These are phyloP conservation scores for Sinocyclocheilus anophthalmus DNA, from an alignment of 2,113 vertebrate species.

Conservation along the genomic window DNA sequence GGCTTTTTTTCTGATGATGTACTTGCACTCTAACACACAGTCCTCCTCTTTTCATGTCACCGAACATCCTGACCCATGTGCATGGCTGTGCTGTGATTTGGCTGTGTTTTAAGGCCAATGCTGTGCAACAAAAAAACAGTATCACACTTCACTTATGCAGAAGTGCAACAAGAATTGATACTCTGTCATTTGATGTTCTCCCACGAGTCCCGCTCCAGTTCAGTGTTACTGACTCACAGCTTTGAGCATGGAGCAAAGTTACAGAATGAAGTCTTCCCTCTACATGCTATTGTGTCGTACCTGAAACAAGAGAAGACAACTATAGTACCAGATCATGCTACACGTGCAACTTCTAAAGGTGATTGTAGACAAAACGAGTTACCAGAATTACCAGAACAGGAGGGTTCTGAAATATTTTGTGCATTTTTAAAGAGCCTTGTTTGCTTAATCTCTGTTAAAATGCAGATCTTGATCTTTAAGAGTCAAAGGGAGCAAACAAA, in stretches of 20 bases:
- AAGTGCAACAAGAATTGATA: not conserved
- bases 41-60: not conserved
- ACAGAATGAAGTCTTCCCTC: not conserved
- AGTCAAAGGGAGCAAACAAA: conserved; percentile 25
- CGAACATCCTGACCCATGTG: not conserved
- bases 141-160: conserved; percentile 16
- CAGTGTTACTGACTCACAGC: not conserved
- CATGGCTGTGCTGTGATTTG: not conserved
- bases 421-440: not conserved
- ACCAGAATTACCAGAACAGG: not conserved
- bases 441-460: conserved; percentile 8
- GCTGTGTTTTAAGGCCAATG: not conserved
- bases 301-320: not conserved
- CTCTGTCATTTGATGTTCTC: not conserved
- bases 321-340: not conserved
- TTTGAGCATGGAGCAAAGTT: not conserved
- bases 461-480: conserved; percentile 35
- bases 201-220: conserved; percentile 8
- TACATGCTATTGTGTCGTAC: not conserved
- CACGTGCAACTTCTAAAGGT: not conserved
- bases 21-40: conserved; percentile 5
- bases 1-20: conserved; percentile 14
- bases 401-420: not conserved
- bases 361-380: not conserved
- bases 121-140: not conserved